Conservation (phyloP, 2,888 invertebrate species). For the Watsonalla cultraria region DNA sequence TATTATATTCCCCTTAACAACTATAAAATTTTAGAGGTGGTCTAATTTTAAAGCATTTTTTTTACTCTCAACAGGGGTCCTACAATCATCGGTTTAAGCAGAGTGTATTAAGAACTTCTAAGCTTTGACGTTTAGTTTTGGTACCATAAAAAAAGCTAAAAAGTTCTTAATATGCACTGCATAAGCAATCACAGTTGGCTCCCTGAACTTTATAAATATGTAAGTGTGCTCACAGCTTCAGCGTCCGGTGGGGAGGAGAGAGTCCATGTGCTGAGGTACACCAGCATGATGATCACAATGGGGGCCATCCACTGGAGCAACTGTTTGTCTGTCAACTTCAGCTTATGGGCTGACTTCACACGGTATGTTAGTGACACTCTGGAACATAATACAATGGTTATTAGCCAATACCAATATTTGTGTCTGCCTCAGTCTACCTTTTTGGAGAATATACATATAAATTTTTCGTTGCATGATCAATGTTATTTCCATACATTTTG, state of each 20-base stretch:
- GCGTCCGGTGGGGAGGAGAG: slow-evolving; percentile 91
- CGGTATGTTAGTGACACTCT: slow-evolving; percentile 95
- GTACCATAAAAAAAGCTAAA: no score
- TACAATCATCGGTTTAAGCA: no score
- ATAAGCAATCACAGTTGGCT: no score
- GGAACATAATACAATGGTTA: slow-evolving; percentile 25
- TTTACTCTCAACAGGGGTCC: no score
- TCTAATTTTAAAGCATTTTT: no score
- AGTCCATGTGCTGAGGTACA: slow-evolving; percentile 94
- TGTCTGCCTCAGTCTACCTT: no score
- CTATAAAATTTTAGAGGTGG: not conserved
- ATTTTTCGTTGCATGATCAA: no score
- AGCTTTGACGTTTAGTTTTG: no score
- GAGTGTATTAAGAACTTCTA: no score
- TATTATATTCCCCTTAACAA: not conserved
- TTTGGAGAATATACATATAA: not conserved
- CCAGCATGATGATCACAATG: slow-evolving; percentile 91
- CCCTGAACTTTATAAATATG: not conserved
- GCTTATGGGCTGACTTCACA: slow-evolving; percentile 95
- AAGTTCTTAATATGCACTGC: no score
- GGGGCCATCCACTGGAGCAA: slow-evolving; percentile 96
- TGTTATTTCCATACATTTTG: no score
- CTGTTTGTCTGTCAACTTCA: slow-evolving; percentile 95
- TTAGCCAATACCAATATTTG: no score
- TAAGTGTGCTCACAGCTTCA: slow-evolving; percentile 78